Base-by-base conservation (phyloP, 2,113 vertebrate species). In the Gallinago media region DNA sequence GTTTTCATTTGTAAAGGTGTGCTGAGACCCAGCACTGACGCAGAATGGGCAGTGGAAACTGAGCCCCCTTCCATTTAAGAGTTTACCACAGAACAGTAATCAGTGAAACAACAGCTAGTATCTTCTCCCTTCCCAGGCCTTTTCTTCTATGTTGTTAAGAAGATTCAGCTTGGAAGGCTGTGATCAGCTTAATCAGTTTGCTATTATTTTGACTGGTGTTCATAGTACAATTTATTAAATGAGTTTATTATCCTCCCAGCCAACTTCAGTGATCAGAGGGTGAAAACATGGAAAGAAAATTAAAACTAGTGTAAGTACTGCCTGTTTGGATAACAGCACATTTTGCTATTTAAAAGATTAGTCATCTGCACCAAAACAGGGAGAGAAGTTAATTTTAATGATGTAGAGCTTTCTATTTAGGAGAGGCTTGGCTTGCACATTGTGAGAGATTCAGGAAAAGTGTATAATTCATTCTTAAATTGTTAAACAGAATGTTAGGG, bases 401-500 rank as follows among this genome's bases (percentile, higher is more conserved):
- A 98, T 98, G 98, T 98, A 98, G 97, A 92, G 94, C 96, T 96
- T 96, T 97, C 83, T 97, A 27, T 98, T 97, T 96, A 95, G 62
- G 97, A 96, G 94, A 98, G 97, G 94, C 94, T 73, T 96, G 78
- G 83, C 96, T 96, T 95, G 95, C 91, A 95, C 85, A 11, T 92
- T 81, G 90, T 95, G 97, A 97, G 98, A 95, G 95, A 97, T 98
- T 93, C 94, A n/a, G 94, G 95, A 97, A 92, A 79, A 97, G 85
- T 18, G 87, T 20, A 52, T 92, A 96, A 97, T 96, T 95, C 61
- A 74, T 97, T 97, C 92, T 97, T 96, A 96, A 97, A 97, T 95
- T 97, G 95, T 97, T 95, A 85, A 95, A 96, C 84, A 94, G 88
- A 78, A 17, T 1, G 9, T 92, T 95, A 67, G 61, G 92, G 71